Base-by-base conservation (phyloP, 2,888 invertebrate species). In the Leistus spinibarbis region DNA sequence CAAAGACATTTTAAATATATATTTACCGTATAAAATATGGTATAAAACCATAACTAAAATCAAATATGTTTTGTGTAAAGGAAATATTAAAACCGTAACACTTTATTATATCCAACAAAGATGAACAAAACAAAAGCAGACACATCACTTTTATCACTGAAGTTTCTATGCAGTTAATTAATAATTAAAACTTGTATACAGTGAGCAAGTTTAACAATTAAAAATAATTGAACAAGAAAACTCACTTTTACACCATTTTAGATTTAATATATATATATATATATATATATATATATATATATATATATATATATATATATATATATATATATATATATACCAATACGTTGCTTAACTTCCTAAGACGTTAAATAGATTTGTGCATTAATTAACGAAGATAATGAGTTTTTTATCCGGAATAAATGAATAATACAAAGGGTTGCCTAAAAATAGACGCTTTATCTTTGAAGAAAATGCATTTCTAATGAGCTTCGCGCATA, bases 261-360 rank as follows among this genome's bases (percentile, higher is more conserved):
- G 4, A 62, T 17, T 56, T 1, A 3, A 2, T 13, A 63, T 63
- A 20, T 13, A 22, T 22, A 20, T 16, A 17, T 2, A 20, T 57
- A 57, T 57, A 57, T 57, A 57, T 57, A 57, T 57, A 57, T 57
- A 57, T 57, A 57, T 57, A 57, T 57, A 57, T 57, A 57, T 57
- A 57, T 57, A 57, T 57, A 57, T 57, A 57, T 57, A 57, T 57
- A 57, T 57, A 57, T 57, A 57, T 57, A 57, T 57, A 57, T 57
- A 57, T 57, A 57, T 53, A 53, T 53, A 53, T 53, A 53, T 53
- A 53, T 53, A 53, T 53, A 7, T 53, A 10, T 53, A 10, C 10
- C 53, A 53, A 10, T 53, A n/a, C n/a, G n/a, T n/a, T n/a, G n/a
- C n/a, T n/a, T n/a, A n/a, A n/a, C n/a, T n/a, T n/a, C n/a, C n/a